Percentiles rank a stretch among this genome's conserved stretches.
phyloP scores from a whole-genome alignment of 2,888 invertebrate species.

The Allygus modestus region DNA sequence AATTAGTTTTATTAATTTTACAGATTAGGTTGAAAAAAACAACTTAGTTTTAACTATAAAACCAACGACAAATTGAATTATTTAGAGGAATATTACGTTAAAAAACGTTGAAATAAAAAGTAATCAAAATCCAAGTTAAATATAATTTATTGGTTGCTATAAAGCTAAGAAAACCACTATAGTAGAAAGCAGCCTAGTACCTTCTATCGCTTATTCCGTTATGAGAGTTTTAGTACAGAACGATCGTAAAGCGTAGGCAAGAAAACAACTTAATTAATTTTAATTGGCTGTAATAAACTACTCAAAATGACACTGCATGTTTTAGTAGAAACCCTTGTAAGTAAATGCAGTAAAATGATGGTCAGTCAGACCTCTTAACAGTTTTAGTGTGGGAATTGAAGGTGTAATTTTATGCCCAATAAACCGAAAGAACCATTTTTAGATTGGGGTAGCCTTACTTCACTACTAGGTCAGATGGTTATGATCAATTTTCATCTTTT shows the following conservation, averaged over 20 bases:
- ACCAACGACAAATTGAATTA: no score
- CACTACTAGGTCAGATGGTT: no score
- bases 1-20: no score
- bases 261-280: slow-evolving; percentile 29
- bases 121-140: neutral
- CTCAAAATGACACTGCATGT: neutral
- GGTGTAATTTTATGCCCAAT: neutral
- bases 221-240: neutral
- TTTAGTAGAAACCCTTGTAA: slow-evolving; percentile 11
- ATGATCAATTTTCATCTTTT: no score
- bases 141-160: neutral
- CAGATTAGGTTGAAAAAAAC: no score
- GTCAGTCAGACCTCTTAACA: slow-evolving; percentile 7
- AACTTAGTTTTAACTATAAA: no score
- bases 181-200: slow-evolving; percentile 64
- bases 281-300: slow-evolving; percentile 1
- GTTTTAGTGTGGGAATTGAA: slow-evolving; percentile 10
- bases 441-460: neutral
- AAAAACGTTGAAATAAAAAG: no score
- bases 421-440: neutral
- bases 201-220: no score
- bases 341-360: neutral
- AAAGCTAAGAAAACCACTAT: neutral
- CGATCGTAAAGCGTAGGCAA: slow-evolving; percentile 14
- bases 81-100: no score